Evolutionary conservation across 2,888 invertebrate genomes (phyloP), one percentile per base, ranked within the genome.

Genomic region (Leptinotarsa tumamoca): DNA sequence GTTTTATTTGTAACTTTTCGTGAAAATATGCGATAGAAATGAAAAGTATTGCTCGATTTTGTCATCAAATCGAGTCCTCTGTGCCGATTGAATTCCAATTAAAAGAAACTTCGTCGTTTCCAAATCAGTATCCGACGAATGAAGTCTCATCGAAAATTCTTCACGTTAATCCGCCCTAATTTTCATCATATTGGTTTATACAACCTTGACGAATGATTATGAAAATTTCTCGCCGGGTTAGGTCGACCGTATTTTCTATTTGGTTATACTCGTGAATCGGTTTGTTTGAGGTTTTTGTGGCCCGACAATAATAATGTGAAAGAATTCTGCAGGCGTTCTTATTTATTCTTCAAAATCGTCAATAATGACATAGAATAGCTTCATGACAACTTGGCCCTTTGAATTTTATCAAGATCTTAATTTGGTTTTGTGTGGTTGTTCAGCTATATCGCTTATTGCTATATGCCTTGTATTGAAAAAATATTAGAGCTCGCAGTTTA

Each of bases 31-130:
- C 27, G 58, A 2, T 23, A 23, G 14, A 23, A 58, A 58, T 23
- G 58, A 58, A 58, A 58, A 58, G 21, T 14, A 23, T 4, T 13
- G 7, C 43, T 21, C 43, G 63, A 63, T 43, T 63, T 43, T 33
- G 63, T n/a, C 63, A 63, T 63, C n/a, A 33, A 63, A 63, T 63
- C 43, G 15, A 18, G 63, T 21, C n/a, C 33, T 50, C 49, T 49
- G 14, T 33, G 56, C 50, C 54, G 14, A 18, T n/a, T 74, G 74
- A 74, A 74, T 74, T 74, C 66, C 67, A 74, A 74, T 71, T 56
- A 74, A 74, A 70, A 70, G 66, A 70, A 70, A 74, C 70, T 70
- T 51, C 15, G n/a, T 49, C 21, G 54, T 66, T 54, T 67, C 27
- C 33, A 23, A 68, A 74, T 75, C 61, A 52, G 74, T 68, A 68